phyloP scores from a whole-genome alignment of 1,140 invertebrate species.

The Euschistus heros region DNA sequence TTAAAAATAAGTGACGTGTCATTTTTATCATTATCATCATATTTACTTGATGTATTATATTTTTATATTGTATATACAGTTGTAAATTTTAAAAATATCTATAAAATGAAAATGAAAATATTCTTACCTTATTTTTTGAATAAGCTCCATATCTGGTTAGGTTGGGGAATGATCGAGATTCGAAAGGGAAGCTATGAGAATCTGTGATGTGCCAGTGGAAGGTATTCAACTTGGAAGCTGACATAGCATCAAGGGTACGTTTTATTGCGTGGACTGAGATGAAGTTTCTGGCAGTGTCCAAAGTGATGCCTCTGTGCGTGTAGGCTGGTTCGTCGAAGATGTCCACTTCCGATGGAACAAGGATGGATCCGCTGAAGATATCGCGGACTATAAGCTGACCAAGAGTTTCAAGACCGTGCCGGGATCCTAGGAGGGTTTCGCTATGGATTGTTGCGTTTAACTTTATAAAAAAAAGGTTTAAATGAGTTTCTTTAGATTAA shows the following conservation, averaged over 20 bases:
- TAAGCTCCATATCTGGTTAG: slow-evolving; percentile 64
- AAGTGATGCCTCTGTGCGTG: slow-evolving; percentile 59
- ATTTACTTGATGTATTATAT: background rate
- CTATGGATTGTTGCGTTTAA: slow-evolving; percentile 50
- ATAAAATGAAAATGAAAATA: background rate
- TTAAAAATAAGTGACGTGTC: too few relatives aligned
- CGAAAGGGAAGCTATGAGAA: slow-evolving; percentile 73
- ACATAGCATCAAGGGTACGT: slow-evolving; percentile 67
- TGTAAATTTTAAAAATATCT: background rate
- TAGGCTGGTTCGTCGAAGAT: slow-evolving; percentile 60
- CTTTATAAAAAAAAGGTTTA: slow-evolving; percentile 28
- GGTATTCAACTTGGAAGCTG: slow-evolving; percentile 66
- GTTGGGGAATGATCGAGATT: slow-evolving; percentile 52
- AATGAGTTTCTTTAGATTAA: background rate
- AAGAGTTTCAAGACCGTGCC: slow-evolving; percentile 68
- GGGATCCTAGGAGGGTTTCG: slow-evolving; percentile 56
- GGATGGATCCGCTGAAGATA: slow-evolving; percentile 46
- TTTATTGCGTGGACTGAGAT: slow-evolving; percentile 55
- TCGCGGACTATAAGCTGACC: slow-evolving; percentile 63
- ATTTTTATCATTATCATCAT: background rate
- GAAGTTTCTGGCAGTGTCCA: slow-evolving; percentile 70
- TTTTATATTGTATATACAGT: background rate
- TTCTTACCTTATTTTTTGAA: slow-evolving; percentile 47
- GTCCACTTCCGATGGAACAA: slow-evolving; percentile 46
- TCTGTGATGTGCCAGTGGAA: slow-evolving; percentile 89